Conservation (phyloP, 2,113 vertebrate species). For the Meles meles region DNA sequence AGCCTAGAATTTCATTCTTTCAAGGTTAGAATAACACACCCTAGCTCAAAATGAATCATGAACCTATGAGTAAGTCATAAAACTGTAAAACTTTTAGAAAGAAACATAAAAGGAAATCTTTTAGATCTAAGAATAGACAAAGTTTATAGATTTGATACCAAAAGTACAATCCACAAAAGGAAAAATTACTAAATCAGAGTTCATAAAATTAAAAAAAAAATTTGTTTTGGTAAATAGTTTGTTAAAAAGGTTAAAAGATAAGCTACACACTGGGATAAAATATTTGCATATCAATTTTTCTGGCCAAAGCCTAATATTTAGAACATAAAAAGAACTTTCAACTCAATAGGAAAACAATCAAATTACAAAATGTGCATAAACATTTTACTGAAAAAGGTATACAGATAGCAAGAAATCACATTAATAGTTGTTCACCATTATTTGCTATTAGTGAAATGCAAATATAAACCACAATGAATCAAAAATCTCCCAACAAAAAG, state of each 20-base stretch:
- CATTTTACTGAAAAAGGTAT: background rate
- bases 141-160: background rate
- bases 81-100: background rate
- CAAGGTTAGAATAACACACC: background rate
- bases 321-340: background rate
- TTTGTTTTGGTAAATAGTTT: background rate
- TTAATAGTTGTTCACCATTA: background rate
- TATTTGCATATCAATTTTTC: background rate
- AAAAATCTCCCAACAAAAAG: background rate
- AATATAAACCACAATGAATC: background rate
- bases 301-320: background rate
- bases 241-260: background rate
- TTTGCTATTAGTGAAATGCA: background rate
- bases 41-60: background rate
- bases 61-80: background rate
- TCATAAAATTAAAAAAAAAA: background rate
- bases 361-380: background rate
- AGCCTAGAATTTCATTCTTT: background rate
- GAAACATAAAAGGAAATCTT: background rate
- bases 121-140: background rate
- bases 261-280: background rate
- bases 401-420: background rate
- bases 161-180: background rate
- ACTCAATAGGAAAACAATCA: background rate
- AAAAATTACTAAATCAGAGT: background rate